Conservation (phyloP, 2,113 vertebrate genomes). For the Macquaria australasica region DNA sequence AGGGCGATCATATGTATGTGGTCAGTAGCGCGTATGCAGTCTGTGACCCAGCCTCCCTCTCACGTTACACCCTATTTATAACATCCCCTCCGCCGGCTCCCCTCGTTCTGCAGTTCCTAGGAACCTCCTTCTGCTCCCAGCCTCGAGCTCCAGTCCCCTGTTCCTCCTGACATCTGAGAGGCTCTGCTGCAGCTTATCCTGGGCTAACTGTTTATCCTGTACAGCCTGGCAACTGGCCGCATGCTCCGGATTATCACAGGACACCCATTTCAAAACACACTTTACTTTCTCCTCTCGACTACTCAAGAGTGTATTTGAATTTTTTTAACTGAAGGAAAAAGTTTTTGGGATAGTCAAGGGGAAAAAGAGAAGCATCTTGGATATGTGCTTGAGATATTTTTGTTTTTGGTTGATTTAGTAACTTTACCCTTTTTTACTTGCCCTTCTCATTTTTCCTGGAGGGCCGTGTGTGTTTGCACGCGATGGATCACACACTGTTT, state of each 20-base stretch:
- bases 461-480: slow-evolving; percentile 82
- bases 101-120: slow-evolving; percentile 89
- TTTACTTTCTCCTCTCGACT: slow-evolving; percentile 62
- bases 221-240: slow-evolving; percentile 86
- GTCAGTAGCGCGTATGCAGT: slow-evolving; percentile 89
- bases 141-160: slow-evolving; percentile 88
- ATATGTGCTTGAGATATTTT: slow-evolving; percentile 68
- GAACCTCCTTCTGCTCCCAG: slow-evolving; percentile 89
- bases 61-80: slow-evolving; percentile 99
- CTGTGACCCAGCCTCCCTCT: slow-evolving; percentile 98
- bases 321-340: slow-evolving; percentile 67
- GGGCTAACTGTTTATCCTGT: slow-evolving; percentile 86
- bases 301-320: not conserved
- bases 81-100: slow-evolving; percentile 91
- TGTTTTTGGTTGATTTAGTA: slow-evolving; percentile 44
- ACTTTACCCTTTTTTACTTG: slow-evolving; percentile 36
- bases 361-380: slow-evolving; percentile 61
- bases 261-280: slow-evolving; percentile 69
- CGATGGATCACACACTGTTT: slow-evolving; percentile 98
- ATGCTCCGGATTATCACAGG: slow-evolving; percentile 88
- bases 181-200: slow-evolving; percentile 85
- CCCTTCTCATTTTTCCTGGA: slow-evolving; percentile 71
- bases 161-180: slow-evolving; percentile 89
- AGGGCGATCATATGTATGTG: slow-evolving; percentile 90
- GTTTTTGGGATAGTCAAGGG: slow-evolving; percentile 43